Evolutionary conservation across 2,888 invertebrate genomes (phyloP), one percentile per base, ranked within the genome.

Genomic region (Cryptosula pallasiana): DNA sequence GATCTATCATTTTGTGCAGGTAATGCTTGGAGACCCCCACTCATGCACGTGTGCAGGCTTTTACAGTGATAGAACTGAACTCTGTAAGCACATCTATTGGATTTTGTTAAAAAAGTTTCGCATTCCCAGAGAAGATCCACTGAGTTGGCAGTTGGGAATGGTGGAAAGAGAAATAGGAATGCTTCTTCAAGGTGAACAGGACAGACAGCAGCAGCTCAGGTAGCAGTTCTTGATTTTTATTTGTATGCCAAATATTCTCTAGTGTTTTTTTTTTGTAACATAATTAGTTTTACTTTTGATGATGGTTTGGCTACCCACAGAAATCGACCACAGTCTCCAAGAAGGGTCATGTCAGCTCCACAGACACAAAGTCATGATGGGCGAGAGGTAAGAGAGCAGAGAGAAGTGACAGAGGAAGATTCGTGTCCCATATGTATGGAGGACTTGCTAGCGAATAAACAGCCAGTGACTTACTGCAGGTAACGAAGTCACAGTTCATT

Each of bases 371-470:
- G n/a, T n/a, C 45, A 45, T 45, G 80, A 78, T 74, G 79, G 78
- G 20, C 74, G 78, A 69, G 74, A 76, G 57, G 73, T 76, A 3
- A 75, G 80, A 16, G 76, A 78, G 54, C 83, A 84, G 74, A 76
- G 83, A 74, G 80, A 80, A 9, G 81, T 85, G 71, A 76, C 77
- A 1, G 78, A 79, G 9, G 83, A 83, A 63, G 84, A 85, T 76
- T 81, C 83, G 0, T 85, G 85, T 75, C 85, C 85, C 0, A 85
- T 85, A 25, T 85, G 85, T 77, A 84, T 84, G 73, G 84, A 85
- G 71, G 83, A 84, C 72, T 75, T 85, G 25, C 73, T 85, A 45
- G 77, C 74, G 5, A 83, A 81, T 73, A 78, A 80, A 69, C 77
- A 80, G 20, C 84, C 83, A 55, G 84, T 85, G 32, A 85, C 85